Evolutionary conservation across 2,888 invertebrate species (phyloP).

Genomic region (Mythimna ferrago): DNA sequence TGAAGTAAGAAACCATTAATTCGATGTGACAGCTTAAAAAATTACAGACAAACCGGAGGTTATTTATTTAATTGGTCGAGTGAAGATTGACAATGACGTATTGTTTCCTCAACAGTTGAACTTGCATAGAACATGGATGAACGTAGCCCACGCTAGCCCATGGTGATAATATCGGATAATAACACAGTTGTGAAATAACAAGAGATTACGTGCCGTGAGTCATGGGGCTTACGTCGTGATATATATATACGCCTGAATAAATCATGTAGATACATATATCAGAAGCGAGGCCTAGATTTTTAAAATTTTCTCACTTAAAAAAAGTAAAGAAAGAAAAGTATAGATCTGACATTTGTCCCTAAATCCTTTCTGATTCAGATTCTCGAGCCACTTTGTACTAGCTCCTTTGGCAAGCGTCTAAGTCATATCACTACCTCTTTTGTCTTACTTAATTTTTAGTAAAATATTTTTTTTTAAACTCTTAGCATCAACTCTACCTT

Average conservation of each 20-base stretch:
- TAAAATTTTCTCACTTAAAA: too few species aligned
- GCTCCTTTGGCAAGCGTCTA: too few species aligned
- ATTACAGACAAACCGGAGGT: constrained; percentile 67
- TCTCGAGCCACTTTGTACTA: too few species aligned
- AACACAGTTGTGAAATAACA: constrained; percentile 78
- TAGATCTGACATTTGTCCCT: too few species aligned
- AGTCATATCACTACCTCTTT: too few species aligned
- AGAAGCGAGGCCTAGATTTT: not conserved
- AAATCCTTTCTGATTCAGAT: too few species aligned
- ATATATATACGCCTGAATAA: constrained; percentile 24
- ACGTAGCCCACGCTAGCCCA: constrained; percentile 73
- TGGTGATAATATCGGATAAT: constrained; percentile 77
- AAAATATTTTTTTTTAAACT: too few species aligned
- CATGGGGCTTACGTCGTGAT: constrained; percentile 63
- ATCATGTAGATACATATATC: constrained; percentile 28
- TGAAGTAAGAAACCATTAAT: constrained; percentile 61
- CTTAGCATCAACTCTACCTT: too few species aligned
- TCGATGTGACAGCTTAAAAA: constrained; percentile 63
- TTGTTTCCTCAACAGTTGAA: constrained; percentile 79
- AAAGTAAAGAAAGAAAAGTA: too few species aligned
- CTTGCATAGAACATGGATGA: constrained; percentile 76
- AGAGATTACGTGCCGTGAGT: constrained; percentile 68
- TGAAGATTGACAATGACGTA: constrained; percentile 86
- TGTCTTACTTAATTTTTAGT: too few species aligned
- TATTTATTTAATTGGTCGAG: constrained; percentile 81